Evolutionary conservation across 2,113 vertebrate species (phyloP).

Genomic region (Pleuronectes platessa): DNA sequence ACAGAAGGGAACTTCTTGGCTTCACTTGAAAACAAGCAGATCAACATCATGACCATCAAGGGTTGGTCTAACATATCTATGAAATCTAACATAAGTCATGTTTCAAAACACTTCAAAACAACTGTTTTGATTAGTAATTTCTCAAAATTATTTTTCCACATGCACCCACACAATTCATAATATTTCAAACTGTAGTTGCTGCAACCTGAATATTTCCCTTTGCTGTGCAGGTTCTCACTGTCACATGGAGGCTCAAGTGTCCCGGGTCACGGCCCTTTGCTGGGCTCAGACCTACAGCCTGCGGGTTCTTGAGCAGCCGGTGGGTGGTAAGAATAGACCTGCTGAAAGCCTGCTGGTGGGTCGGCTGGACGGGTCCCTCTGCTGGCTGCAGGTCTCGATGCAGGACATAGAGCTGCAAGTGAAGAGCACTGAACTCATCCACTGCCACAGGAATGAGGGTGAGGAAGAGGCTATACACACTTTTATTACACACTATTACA

Average conservation of each 20-base stretch:
- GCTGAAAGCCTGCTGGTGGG: slow-evolving; percentile 82
- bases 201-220: background rate
- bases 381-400: slow-evolving; percentile 82
- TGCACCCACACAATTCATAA: no score
- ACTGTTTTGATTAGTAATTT: no score
- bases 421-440: slow-evolving; percentile 74
- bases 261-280: slow-evolving; percentile 81
- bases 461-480: slow-evolving; percentile 3
- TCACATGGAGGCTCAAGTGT: slow-evolving; percentile 78
- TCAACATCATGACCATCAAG: slow-evolving; percentile 85
- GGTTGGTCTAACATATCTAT: slow-evolving; percentile 56
- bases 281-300: slow-evolving; percentile 79
- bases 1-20: slow-evolving; percentile 80
- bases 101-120: no score
- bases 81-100: no score
- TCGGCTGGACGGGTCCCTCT: slow-evolving; percentile 83
- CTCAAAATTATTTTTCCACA: no score
- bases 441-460: slow-evolving; percentile 83
- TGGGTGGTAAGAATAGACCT: slow-evolving; percentile 46
- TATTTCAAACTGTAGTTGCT: background rate
- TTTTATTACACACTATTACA: background rate
- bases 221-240: slow-evolving; percentile 74
- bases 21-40: slow-evolving; percentile 82
- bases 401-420: slow-evolving; percentile 71
- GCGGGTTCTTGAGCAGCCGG: slow-evolving; percentile 62